Percentiles rank a stretch among this genome's conserved stretches.
These are phyloP conservation scores for Argyra leucocephala DNA, from an alignment of 2,888 invertebrate species.

Conservation along the genomic window DNA sequence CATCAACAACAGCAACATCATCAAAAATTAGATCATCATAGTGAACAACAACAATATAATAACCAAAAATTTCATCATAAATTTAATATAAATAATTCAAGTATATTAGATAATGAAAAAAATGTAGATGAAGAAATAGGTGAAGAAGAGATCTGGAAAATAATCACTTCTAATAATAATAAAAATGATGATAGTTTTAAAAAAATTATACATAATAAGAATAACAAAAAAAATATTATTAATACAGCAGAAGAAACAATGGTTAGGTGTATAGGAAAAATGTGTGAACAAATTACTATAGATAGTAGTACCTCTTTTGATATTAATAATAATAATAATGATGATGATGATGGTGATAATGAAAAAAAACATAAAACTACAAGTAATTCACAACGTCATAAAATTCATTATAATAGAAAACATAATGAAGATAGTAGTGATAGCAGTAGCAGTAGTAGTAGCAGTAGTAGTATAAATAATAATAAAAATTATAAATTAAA, in stretches of 20 bases:
- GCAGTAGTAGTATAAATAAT: not conserved
- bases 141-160: not conserved
- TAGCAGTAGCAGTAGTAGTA: not conserved
- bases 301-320: not conserved
- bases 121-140: not conserved
- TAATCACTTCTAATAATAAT: slow-evolving; percentile 27
- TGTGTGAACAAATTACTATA: not conserved
- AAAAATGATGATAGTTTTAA: not conserved
- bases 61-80: not conserved
- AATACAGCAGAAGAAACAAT: not conserved
- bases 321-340: not conserved
- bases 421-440: not conserved
- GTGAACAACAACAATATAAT: not conserved
- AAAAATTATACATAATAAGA: not conserved
- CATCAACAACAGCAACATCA: slow-evolving; percentile 15
- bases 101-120: not conserved
- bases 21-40: not conserved
- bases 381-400: not conserved
- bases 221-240: not conserved
- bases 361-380: not conserved
- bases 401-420: not conserved
- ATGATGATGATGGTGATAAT: not conserved
- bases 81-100: not conserved
- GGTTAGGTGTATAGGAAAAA: not conserved
- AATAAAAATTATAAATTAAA: not conserved